phyloP scores from a whole-genome alignment of 2,888 invertebrate species.

The Sicus ferrugineus region DNA sequence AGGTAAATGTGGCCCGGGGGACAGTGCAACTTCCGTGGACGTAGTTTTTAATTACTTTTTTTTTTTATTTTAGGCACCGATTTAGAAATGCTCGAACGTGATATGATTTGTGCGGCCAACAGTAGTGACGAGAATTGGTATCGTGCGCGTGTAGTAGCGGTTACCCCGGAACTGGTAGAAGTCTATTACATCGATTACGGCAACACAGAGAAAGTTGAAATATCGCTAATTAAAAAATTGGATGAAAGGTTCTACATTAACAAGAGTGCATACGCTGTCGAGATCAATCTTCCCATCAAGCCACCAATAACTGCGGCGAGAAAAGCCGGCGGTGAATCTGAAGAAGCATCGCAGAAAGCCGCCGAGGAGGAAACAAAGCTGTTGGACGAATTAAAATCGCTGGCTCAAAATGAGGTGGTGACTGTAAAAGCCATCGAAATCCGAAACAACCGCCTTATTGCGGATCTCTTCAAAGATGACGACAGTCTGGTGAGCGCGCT shows the following conservation, averaged over 20 bases:
- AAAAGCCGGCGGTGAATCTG: slow-evolving; percentile 42
- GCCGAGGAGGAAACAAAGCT: slow-evolving; percentile 34
- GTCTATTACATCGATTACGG: slow-evolving; percentile 75
- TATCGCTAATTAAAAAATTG: slow-evolving; percentile 65
- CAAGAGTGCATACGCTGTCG: slow-evolving; percentile 56
- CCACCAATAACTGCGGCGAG: slow-evolving; percentile 39
- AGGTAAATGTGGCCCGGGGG: no score
- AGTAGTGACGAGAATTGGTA: slow-evolving; percentile 77
- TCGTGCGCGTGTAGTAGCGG: slow-evolving; percentile 68
- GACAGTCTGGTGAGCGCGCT: slow-evolving; percentile 52
- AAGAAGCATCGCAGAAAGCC: slow-evolving; percentile 26
- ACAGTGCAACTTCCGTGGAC: not conserved
- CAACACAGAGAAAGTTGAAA: slow-evolving; percentile 70
- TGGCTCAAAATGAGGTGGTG: slow-evolving; percentile 48
- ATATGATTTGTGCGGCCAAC: slow-evolving; percentile 70
- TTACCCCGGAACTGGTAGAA: slow-evolving; percentile 59
- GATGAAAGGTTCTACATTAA: slow-evolving; percentile 64
- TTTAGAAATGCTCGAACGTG: slow-evolving; percentile 65
- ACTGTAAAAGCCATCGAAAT: slow-evolving; percentile 57
- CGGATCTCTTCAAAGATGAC: slow-evolving; percentile 50
- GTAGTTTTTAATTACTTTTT: not conserved
- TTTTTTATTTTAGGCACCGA: slow-evolving; percentile 49
- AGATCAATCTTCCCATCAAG: slow-evolving; percentile 57
- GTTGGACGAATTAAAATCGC: slow-evolving; percentile 46
- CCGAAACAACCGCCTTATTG: slow-evolving; percentile 55